Conservation (phyloP, 2,797 vertebrate genomes). For the Sebastiscus tertius region DNA sequence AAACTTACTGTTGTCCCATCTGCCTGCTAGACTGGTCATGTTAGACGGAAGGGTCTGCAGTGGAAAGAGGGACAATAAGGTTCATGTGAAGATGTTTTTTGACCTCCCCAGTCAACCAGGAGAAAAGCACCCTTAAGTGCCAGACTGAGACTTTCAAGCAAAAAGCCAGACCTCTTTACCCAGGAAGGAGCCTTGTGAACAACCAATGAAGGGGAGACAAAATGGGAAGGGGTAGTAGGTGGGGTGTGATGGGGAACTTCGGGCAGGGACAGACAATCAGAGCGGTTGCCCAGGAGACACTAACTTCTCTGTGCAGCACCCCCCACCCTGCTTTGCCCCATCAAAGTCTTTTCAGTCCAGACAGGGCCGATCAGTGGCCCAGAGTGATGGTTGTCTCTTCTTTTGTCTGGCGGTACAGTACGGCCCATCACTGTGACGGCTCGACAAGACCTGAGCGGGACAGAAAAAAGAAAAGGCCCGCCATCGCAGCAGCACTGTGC, state of each 20-base stretch:
- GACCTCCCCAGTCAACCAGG: conserved; percentile 45
- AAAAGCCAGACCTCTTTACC: conserved; percentile 70
- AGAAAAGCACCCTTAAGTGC: conserved; percentile 67
- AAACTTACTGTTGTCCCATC: conserved; percentile 38
- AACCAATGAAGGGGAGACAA: conserved; percentile 72
- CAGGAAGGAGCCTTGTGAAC: conserved; percentile 74
- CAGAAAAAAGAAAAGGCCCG: conserved; percentile 60
- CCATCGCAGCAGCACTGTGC: conserved; percentile 57
- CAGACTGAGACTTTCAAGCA: conserved; percentile 70
- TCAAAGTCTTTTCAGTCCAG: conserved; percentile 84
- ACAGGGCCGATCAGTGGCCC: conserved; percentile 80
- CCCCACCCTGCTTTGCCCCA: conserved; percentile 71
- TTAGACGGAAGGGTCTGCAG: conserved; percentile 43
- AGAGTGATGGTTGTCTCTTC: conserved; percentile 87
- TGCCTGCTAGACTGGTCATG: conserved; percentile 43
- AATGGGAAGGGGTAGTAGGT: conserved; percentile 74
- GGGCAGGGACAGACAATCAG: conserved; percentile 82
- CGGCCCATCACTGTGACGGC: conserved; percentile 79
- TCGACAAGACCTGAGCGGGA: conserved; percentile 73
- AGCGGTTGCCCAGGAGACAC: conserved; percentile 86
- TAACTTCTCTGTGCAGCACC: conserved; percentile 79
- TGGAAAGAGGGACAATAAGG: conserved; percentile 42
- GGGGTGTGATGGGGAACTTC: conserved; percentile 79
- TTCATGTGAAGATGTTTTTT: conserved; percentile 56
- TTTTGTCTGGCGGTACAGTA: conserved; percentile 84